A percentile compares a stretch with the other conserved stretches of the same genome.
Evolutionary conservation across 2,888 invertebrate species (phyloP).

Genomic region (Agrotis exclamationis): DNA sequence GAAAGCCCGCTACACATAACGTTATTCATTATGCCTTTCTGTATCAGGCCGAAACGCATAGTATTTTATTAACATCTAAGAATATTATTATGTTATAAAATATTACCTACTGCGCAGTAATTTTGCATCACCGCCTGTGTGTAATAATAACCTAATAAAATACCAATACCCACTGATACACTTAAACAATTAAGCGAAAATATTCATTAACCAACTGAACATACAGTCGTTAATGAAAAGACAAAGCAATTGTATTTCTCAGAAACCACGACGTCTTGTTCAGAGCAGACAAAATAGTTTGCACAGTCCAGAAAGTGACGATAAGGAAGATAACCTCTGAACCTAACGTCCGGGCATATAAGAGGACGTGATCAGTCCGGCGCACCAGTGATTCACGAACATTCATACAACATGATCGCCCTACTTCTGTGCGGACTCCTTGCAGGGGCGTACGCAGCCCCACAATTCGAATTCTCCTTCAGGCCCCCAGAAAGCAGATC

Average conservation of each 20-base stretch:
- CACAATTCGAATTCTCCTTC: slow-evolving; percentile 61
- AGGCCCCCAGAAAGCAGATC: slow-evolving; percentile 1
- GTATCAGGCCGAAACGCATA: no score
- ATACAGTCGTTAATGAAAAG: slow-evolving; percentile 16
- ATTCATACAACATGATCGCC: slow-evolving; percentile 70
- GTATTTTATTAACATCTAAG: no score
- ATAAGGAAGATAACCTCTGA: slow-evolving; percentile 79
- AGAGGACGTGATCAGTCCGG: slow-evolving; percentile 43
- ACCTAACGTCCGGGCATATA: slow-evolving; percentile 70
- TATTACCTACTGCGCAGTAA: slow-evolving; percentile 11
- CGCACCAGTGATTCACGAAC: slow-evolving; percentile 55
- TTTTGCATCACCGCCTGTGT: neutral
- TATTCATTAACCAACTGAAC: neutral
- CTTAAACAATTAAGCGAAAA: slow-evolving; percentile 18
- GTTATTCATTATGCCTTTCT: no score
- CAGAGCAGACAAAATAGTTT: slow-evolving; percentile 57
- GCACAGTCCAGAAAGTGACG: slow-evolving; percentile 71
- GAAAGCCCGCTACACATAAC: no score
- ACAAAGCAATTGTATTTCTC: slow-evolving; percentile 29
- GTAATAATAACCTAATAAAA: slow-evolving; percentile 26
- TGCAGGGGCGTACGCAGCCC: slow-evolving; percentile 78
- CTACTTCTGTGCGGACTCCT: slow-evolving; percentile 71
- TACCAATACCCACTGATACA: neutral
- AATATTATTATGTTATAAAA: no score
- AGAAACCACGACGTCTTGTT: slow-evolving; percentile 54